phyloP scores from a whole-genome alignment of 2,888 invertebrate genomes.

The Pilophorus perplexus region DNA sequence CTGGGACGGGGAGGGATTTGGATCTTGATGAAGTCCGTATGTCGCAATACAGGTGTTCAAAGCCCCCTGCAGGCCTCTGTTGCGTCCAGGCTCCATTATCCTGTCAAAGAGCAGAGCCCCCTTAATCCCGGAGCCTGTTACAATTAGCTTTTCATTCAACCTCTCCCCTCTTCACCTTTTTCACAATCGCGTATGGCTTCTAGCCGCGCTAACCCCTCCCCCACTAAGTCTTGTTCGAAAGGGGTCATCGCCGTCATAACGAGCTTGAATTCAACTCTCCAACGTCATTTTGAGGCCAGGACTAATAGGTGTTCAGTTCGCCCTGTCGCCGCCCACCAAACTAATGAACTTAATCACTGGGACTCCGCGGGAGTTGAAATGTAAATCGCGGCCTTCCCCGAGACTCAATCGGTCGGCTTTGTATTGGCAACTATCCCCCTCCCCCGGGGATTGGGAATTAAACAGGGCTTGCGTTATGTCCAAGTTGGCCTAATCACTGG shows the following conservation, averaged over 20 bases:
- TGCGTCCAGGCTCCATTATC: conserved; percentile 25
- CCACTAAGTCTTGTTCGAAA: background rate
- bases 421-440: background rate
- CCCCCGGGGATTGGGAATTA: background rate
- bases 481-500: background rate
- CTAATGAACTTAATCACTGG: conserved; percentile 34
- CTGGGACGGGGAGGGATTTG: no score
- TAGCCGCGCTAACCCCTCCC: background rate
- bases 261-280: conserved; percentile 30
- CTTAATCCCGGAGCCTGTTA: conserved; percentile 18
- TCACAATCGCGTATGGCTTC: background rate
- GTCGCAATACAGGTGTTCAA: conserved; percentile 30
- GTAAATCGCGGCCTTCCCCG: conserved; percentile 12
- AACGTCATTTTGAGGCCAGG: conserved; percentile 9
- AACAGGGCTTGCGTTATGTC: background rate
- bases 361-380: background rate
- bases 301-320: conserved; percentile 14
- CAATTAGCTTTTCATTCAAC: conserved; percentile 33
- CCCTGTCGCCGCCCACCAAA: background rate
- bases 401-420: background rate
- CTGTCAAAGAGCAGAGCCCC: conserved; percentile 28
- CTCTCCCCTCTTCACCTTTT: background rate
- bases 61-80: conserved; percentile 18
- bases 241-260: conserved; percentile 11
- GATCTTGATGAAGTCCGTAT: conserved; percentile 30